These are phyloP conservation scores for Aspiorhynchus laticeps DNA, from an alignment of 2,113 vertebrate species.

Conservation along the genomic window DNA sequence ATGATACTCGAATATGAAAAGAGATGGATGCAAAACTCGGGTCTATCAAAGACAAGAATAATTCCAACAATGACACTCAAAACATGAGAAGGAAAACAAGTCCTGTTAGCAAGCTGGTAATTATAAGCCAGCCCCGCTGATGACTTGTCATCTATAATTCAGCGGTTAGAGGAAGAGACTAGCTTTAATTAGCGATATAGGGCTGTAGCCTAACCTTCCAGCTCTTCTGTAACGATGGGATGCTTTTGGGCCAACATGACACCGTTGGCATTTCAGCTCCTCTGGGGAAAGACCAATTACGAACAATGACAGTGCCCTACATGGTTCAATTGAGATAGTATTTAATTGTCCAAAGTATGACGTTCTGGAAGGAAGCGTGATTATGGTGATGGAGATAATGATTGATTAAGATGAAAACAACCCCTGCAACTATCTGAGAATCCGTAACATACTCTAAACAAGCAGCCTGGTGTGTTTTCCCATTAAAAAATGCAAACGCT, in stretches of 20 bases:
- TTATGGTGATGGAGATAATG: neutral
- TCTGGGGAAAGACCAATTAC: constrained; percentile 52
- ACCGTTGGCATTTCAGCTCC: constrained; percentile 55
- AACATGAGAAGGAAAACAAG: constrained; percentile 53
- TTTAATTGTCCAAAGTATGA: constrained; percentile 54
- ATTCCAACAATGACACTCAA: constrained; percentile 59
- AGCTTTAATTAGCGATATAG: constrained; percentile 72
- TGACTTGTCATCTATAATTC: constrained; percentile 75
- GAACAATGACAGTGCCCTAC: constrained; percentile 51
- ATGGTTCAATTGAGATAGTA: constrained; percentile 51
- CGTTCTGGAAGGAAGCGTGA: constrained; percentile 25
- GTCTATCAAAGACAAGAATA: constrained; percentile 33
- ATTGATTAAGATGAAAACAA: neutral
- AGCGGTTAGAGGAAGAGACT: constrained; percentile 70
- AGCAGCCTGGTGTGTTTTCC: neutral
- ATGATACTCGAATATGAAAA: neutral
- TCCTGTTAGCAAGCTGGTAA: constrained; percentile 68
- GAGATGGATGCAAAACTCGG: constrained; percentile 6
- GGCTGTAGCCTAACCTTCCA: constrained; percentile 63
- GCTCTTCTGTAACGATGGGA: constrained; percentile 51
- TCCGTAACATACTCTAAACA: neutral
- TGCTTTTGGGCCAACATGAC: constrained; percentile 61
- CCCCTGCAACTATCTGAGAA: neutral
- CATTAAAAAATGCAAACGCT: neutral
- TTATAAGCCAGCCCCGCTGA: constrained; percentile 68